Evolutionary conservation across 2,797 vertebrate species (phyloP).

Genomic region (Glyptemys insculpta): DNA sequence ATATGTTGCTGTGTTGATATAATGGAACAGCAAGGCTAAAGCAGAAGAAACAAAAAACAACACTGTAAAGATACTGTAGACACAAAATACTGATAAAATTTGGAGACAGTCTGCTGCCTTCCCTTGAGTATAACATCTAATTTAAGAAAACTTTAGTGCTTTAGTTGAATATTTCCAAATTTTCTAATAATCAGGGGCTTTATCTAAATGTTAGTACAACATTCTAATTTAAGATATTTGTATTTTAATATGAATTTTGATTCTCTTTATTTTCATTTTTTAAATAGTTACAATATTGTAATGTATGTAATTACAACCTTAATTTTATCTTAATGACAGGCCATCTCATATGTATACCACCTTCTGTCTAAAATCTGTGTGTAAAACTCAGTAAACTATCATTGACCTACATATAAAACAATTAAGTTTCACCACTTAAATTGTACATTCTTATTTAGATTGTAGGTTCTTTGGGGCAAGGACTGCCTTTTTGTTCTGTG

Average conservation of each 20-base stretch:
- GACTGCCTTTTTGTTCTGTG: background rate
- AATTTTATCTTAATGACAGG: background rate
- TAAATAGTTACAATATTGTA: background rate
- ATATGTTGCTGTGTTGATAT: background rate
- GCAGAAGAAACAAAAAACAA: background rate
- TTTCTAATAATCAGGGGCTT: background rate
- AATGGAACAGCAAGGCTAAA: background rate
- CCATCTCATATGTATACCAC: background rate
- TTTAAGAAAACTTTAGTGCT: background rate
- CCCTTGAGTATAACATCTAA: background rate
- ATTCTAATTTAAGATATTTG: background rate
- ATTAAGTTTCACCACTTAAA: background rate
- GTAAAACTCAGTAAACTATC: background rate
- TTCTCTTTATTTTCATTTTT: background rate
- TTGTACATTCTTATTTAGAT: background rate
- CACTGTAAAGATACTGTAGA: background rate
- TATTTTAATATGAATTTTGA: background rate
- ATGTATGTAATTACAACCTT: background rate
- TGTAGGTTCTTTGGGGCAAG: background rate
- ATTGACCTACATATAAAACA: background rate
- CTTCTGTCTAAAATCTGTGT: background rate
- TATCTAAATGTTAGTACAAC: background rate
- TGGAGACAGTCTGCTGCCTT: background rate
- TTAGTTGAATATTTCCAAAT: background rate
- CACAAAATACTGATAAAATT: background rate